These are phyloP conservation scores for Nesogale talazaci DNA, from an alignment of 2,113 vertebrate genomes.

Conservation along the genomic window DNA sequence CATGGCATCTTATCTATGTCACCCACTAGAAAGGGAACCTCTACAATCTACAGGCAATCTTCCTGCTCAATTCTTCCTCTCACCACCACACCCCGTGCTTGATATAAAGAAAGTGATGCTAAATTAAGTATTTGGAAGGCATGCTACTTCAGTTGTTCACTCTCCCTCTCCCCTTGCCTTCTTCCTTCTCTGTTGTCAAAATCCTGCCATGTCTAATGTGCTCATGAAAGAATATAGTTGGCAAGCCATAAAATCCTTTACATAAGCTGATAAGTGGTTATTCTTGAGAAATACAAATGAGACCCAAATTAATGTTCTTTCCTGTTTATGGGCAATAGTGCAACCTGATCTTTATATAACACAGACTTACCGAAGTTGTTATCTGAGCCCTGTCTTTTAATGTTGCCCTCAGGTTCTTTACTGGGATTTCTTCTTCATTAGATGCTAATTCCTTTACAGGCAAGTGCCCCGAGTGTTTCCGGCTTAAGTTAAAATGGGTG, in stretches of 20 bases:
- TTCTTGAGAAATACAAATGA: slow-evolving; percentile 42
- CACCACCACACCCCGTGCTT: not conserved
- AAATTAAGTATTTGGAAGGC: slow-evolving; percentile 18
- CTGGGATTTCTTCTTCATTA: slow-evolving; percentile 69
- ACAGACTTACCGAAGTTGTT: slow-evolving; percentile 51
- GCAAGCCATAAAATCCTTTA: slow-evolving; percentile 11
- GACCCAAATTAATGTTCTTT: slow-evolving; percentile 57
- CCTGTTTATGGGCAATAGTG: slow-evolving; percentile 56
- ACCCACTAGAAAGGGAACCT: not conserved
- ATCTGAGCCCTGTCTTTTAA: slow-evolving; percentile 59
- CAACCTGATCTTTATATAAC: slow-evolving; percentile 64
- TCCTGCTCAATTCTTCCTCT: not conserved
- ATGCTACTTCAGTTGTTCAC: not conserved
- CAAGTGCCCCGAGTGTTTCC: not conserved
- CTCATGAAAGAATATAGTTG: slow-evolving; percentile 8
- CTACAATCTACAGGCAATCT: not conserved
- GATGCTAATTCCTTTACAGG: slow-evolving; percentile 62
- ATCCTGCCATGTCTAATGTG: slow-evolving; percentile 7
- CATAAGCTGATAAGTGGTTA: slow-evolving; percentile 43
- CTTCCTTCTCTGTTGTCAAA: slow-evolving; percentile 1
- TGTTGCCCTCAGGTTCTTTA: slow-evolving; percentile 51
- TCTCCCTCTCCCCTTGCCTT: not conserved
- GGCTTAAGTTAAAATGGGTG: slow-evolving; percentile 19
- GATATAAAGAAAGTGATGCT: slow-evolving; percentile 41
- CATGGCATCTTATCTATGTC: not conserved